These are phyloP conservation scores for Helicoverpa armigera DNA, from an alignment of 1,140 invertebrate species.

Conservation along the genomic window DNA sequence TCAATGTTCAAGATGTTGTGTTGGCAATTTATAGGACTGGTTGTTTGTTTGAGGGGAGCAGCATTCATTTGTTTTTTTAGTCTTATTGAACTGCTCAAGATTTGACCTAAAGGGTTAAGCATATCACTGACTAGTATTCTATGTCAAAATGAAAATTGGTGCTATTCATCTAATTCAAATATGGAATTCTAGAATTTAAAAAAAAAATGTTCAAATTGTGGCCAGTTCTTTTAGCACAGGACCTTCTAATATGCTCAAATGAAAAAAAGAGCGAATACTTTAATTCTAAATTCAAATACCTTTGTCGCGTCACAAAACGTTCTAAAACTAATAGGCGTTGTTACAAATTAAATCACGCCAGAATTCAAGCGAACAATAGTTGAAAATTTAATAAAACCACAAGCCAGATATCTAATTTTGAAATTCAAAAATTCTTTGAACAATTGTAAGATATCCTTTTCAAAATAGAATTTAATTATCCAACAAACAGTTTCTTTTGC, in stretches of 20 bases:
- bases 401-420: conserved; percentile 8
- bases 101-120: no score
- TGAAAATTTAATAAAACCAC: conserved; percentile 19
- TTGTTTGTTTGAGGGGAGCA: not conserved
- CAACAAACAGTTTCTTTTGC: not conserved
- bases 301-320: not conserved
- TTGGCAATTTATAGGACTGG: not conserved
- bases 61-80: not conserved
- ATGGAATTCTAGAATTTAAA: no score
- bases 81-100: not conserved
- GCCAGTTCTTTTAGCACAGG: no score
- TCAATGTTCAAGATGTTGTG: not conserved
- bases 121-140: no score
- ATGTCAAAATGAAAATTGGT: no score
- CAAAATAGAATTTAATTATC: conserved; percentile 16
- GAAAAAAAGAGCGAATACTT: no score
- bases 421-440: conserved; percentile 10
- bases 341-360: conserved; percentile 20
- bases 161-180: no score
- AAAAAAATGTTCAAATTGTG: no score
- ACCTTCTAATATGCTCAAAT: no score
- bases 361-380: conserved; percentile 1
- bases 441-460: not conserved
- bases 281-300: not conserved
- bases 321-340: not conserved